Evolutionary conservation across 2,888 invertebrate species (phyloP), one percentile per base, ranked within the genome.

Genomic region (Dioctria linearis): DNA sequence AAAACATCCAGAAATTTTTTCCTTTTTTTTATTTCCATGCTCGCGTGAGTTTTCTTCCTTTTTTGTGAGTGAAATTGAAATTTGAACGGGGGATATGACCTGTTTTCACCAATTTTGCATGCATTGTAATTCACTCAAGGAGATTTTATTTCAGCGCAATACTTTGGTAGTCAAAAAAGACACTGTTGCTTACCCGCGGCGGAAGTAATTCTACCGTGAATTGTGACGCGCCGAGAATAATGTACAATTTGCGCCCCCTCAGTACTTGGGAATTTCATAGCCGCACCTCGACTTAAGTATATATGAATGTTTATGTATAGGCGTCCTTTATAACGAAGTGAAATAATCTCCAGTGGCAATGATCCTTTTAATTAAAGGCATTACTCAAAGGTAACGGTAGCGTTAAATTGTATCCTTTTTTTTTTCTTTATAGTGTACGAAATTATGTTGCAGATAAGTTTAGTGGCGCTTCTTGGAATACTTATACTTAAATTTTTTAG

Each of bases 291-390:
- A 46, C 8, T 1, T 25, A 25, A 25, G 25, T 25, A 25, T 25
- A 25, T 25, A 25, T 25, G 25, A 1, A 25, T 25, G 2, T 25
- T 25, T 25, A 25, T 25, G 25, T 25, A 25, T 25, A 25, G 0
- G 25, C 51, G 6, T 51, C n/a, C 37, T 37, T 11, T 61, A 61
- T 61, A 61, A 61, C 25, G 39, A 25, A 61, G 37, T 13, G 37
- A 11, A 61, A 4, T 61, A 25, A 61, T 61, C 25, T 61, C 61
- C n/a, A 61, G 61, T 61, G 61, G 61, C 61, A 61, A 61, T 61
- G 61, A 61, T 13, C 25, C 61, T 61, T 61, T 61, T 61, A 61
- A 61, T 61, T 61, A 61, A 61, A 61, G 37, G 3, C 37, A 39
- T 61, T 61, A 61, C 37, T 61, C 39, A 61, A 39, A 5, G 37